Conservation (phyloP, 1,140 invertebrate genomes). For the Zaprionus davidi region DNA sequence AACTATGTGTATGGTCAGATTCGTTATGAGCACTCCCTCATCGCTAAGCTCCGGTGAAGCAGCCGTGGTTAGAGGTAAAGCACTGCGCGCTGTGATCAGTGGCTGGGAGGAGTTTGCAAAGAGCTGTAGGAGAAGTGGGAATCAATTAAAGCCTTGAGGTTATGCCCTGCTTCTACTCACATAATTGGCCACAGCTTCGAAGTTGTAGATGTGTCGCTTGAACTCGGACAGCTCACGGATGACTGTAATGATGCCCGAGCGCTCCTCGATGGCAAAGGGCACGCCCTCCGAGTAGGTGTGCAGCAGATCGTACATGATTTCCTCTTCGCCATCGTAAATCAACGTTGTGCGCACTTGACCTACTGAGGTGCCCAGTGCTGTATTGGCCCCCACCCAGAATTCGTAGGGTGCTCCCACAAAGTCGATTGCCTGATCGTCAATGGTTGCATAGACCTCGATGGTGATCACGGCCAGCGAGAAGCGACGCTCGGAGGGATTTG, state of each 20-base stretch:
- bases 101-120: conserved; percentile 71
- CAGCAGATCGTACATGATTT: conserved; percentile 90
- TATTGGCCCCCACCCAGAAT: conserved; percentile 94
- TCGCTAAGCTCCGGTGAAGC: conserved; percentile 72
- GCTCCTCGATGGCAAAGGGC: conserved; percentile 94
- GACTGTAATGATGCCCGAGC: conserved; percentile 94
- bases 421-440: conserved; percentile 88
- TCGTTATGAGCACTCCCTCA: conserved; percentile 89
- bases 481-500: conserved; percentile 91
- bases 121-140: conserved; percentile 46
- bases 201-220: conserved; percentile 89
- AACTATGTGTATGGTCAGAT: conserved; percentile 93
- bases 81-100: conserved; percentile 62
- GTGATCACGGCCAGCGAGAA: conserved; percentile 93
- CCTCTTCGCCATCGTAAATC: conserved; percentile 87
- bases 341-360: conserved; percentile 91
- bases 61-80: conserved; percentile 56
- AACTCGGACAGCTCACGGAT: conserved; percentile 90
- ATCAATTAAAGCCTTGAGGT: not conserved
- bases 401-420: conserved; percentile 95
- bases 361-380: conserved; percentile 92
- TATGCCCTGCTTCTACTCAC: conserved; percentile 60
- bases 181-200: conserved; percentile 91
- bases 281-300: conserved; percentile 93
- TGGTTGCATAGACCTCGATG: conserved; percentile 87